A percentile compares a stretch with the other conserved stretches of the same genome.
Evolutionary conservation across 1,140 invertebrate species (phyloP).

Genomic region (Neelides sp.): DNA sequence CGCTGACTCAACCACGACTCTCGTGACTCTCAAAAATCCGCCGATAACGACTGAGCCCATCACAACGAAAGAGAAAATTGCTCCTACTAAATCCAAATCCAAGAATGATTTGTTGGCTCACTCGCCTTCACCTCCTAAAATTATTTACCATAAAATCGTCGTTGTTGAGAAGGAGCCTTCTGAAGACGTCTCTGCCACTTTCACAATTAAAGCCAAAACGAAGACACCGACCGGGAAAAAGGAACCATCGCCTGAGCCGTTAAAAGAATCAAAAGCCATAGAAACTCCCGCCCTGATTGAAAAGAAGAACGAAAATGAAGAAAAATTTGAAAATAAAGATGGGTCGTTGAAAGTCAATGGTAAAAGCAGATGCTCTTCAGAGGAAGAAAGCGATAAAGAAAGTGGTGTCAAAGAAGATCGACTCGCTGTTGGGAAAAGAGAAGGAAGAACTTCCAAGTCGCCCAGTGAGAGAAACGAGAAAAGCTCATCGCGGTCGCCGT

Average conservation of each 20-base stretch:
- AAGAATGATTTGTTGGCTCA: background rate
- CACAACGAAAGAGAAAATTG: background rate
- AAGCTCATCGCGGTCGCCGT: conserved; percentile 7
- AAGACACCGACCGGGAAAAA: background rate
- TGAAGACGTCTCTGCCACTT: background rate
- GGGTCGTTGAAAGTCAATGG: background rate
- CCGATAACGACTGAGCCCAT: background rate
- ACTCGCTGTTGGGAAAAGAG: no score
- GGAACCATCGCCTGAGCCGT: conserved; percentile 11
- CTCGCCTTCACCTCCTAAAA: conserved; percentile 8
- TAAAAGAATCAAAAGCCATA: conserved; percentile 8
- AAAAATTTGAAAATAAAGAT: no score
- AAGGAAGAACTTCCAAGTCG: no score
- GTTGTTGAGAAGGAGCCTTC: conserved; percentile 14
- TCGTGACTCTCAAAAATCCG: conserved; percentile 4
- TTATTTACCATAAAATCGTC: conserved; percentile 14
- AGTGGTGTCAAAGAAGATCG: background rate
- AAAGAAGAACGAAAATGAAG: background rate
- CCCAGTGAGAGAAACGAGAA: background rate
- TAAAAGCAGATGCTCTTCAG: background rate
- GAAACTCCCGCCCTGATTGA: background rate
- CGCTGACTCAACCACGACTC: conserved; percentile 5
- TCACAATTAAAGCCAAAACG: background rate
- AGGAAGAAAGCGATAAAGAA: background rate
- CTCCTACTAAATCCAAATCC: background rate